Percentiles rank a stretch among this genome's conserved stretches.
Evolutionary conservation across 2,797 vertebrate genomes (phyloP).

Genomic region (Squalus acanthias): DNA sequence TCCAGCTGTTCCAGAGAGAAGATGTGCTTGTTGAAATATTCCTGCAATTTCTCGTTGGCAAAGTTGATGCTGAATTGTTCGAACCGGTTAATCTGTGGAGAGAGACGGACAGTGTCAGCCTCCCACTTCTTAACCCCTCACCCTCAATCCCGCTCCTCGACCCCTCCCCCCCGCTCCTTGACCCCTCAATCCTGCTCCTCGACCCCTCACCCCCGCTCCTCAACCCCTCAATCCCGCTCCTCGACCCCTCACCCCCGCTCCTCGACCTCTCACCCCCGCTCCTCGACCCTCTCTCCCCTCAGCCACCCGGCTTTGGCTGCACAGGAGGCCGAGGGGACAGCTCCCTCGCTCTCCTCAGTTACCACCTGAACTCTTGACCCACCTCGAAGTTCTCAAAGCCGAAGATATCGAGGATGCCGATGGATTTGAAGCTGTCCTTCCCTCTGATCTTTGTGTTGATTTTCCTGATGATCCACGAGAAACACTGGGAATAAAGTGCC

Average conservation of each 20-base stretch:
- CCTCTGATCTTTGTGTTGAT: conserved; percentile 84
- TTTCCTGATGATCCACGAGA: conserved; percentile 82
- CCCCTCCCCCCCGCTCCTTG: background rate
- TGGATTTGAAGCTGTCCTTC: conserved; percentile 85
- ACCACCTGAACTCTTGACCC: background rate
- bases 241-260: background rate
- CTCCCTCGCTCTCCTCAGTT: background rate
- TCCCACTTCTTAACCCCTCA: background rate
- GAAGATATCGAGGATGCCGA: conserved; percentile 88
- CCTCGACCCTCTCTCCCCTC: too few species aligned
- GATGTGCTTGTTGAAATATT: conserved; percentile 91
- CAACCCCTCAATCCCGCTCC: background rate
- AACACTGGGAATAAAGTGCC: conserved; percentile 85
- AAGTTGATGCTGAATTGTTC: conserved; percentile 91
- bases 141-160: background rate
- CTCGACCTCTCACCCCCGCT: background rate
- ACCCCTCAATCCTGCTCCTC: background rate
- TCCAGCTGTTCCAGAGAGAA: conserved; percentile 87
- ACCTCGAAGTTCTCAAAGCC: conserved; percentile 92
- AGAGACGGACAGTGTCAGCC: background rate
- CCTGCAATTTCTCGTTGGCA: conserved; percentile 85
- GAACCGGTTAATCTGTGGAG: conserved; percentile 76
- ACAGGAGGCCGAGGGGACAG: background rate
- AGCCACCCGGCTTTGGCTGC: background rate
- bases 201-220: background rate